Evolutionary conservation across 2,888 invertebrate species (phyloP), one percentile per base, ranked within the genome.

Genomic region (Yponomeuta plumbellus): DNA sequence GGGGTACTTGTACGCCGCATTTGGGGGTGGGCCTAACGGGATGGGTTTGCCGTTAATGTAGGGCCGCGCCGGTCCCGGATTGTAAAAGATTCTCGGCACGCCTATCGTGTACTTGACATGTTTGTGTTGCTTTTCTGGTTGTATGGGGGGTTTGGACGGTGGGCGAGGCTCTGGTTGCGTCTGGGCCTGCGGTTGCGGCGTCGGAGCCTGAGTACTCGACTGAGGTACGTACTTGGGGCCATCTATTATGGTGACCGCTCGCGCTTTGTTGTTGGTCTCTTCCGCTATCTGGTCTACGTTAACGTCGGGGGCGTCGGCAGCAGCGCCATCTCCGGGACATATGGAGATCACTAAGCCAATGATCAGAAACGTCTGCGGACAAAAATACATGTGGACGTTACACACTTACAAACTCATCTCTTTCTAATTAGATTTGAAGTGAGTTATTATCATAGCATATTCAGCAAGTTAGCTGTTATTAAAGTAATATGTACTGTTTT

Each of bases 301-400:
- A 71, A 61, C 64, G 67, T 67, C 68, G 70, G 69, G 71, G 71
- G 79, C 84, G 78, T 82, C 76, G 73, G 80, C 81, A 75, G 80
- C 80, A 75, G 80, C 85, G 76, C 81, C 83, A 80, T 80, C 72
- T 71, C 81, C 81, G 81, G 78, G 64, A 78, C 79, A 81, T 83
- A 88, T 83, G 84, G 81, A 83, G 83, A 89, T 85, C 84, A 83
- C 85, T 84, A 89, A 81, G 80, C 83, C 81, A 77, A 83, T 78
- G 83, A 90, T 84, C 86, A 90, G 84, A 83, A 88, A 84, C 86
- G 86, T 85, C 91, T 90, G 88, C 61, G 83, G 81, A 71, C 40
- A 64, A 67, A 66, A 66, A 68, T 67, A 66, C 57, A 65, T 57
- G 44, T 40, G 22, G 59, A 22, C 10, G 23, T 52, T 52, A 52